A percentile compares a stretch with the other conserved stretches of the same genome.
phyloP scores from a whole-genome alignment of 2,113 vertebrate genomes.

The Anser brachyrhynchus region DNA sequence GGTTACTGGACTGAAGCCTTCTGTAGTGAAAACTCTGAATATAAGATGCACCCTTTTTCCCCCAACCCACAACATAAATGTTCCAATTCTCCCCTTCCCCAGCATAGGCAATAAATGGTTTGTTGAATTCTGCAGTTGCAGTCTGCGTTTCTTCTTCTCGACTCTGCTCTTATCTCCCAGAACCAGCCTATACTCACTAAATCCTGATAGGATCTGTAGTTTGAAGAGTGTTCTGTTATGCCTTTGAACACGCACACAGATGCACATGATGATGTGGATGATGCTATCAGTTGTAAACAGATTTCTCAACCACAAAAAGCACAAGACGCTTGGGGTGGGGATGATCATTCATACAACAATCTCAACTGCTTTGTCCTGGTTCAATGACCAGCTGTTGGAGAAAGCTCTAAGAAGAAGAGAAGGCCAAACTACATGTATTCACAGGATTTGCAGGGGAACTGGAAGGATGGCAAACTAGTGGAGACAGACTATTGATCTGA shows the following conservation, averaged over 20 bases:
- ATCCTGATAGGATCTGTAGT: background rate
- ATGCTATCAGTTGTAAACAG: conserved; percentile 26
- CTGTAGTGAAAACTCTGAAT: background rate
- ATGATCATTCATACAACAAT: background rate
- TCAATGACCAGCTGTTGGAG: background rate
- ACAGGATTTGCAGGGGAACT: background rate
- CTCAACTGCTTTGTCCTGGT: background rate
- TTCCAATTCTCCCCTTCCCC: background rate
- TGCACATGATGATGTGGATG: background rate
- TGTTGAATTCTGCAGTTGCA: background rate
- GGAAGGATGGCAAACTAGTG: background rate
- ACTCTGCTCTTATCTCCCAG: background rate
- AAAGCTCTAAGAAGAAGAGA: background rate
- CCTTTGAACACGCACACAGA: background rate
- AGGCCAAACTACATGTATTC: background rate
- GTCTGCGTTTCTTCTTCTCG: background rate
- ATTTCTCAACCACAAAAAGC: background rate
- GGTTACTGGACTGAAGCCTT: background rate
- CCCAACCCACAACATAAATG: background rate
- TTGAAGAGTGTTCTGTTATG: background rate
- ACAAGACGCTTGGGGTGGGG: background rate
- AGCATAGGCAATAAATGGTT: background rate
- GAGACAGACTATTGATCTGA: background rate
- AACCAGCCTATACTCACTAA: background rate
- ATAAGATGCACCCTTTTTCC: background rate